Evolutionary conservation across 2,113 vertebrate genomes (phyloP).

Genomic region (Columbina picui): DNA sequence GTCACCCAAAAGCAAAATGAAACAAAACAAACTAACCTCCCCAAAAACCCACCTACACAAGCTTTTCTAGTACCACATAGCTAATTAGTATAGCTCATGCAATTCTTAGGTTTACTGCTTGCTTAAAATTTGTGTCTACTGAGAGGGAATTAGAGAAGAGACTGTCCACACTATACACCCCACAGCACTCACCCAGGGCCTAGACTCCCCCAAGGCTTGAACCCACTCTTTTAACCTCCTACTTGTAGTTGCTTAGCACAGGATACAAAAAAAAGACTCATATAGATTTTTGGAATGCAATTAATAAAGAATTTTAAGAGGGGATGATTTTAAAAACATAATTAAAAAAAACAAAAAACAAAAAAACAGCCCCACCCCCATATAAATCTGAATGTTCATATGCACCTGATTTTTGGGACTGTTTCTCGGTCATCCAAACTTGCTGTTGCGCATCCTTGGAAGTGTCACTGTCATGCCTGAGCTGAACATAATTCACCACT

Average conservation of each 20-base stretch:
- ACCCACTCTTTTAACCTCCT: not conserved
- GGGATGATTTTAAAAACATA: not conserved
- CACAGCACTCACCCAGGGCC: not conserved
- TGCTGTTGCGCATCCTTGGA: not conserved
- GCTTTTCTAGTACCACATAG: not conserved
- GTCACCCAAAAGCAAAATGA: no score
- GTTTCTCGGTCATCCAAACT: not conserved
- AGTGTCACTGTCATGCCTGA: not conserved
- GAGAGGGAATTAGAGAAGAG: not conserved
- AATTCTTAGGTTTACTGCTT: not conserved
- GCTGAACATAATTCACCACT: not conserved
- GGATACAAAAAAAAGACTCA: not conserved
- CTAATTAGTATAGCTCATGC: not conserved
- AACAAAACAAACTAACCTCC: accelerated
- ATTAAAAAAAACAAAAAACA: not conserved
- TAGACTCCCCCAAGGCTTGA: accelerated
- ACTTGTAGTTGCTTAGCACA: not conserved
- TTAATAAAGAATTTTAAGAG: not conserved
- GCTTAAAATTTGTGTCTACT: not conserved
- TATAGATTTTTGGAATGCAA: not conserved
- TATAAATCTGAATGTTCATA: not conserved
- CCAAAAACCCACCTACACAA: not conserved
- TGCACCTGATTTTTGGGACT: not conserved
- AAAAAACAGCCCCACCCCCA: accelerated
- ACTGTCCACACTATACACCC: not conserved